phyloP scores from a whole-genome alignment of 2,888 invertebrate genomes.

The Parnassius glacialis region DNA sequence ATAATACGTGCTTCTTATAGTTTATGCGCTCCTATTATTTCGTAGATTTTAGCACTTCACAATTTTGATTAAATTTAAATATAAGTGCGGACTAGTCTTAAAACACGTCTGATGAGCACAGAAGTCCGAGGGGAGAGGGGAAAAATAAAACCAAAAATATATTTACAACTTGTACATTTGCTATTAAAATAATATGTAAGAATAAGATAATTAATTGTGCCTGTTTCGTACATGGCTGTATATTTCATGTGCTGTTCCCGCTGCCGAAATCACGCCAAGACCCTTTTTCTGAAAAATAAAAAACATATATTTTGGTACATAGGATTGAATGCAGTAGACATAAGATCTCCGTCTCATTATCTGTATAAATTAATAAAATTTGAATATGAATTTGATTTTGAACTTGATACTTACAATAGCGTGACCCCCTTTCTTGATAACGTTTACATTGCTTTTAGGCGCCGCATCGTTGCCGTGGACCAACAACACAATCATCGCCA shows the following conservation, averaged over 20 bases:
- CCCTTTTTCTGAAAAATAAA: slow-evolving; percentile 33
- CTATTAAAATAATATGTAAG: background rate
- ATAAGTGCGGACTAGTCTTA: too few species aligned
- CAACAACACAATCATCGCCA: slow-evolving; percentile 38
- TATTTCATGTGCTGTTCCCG: slow-evolving; percentile 34
- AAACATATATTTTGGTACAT: background rate
- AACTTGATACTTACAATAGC: slow-evolving; percentile 33
- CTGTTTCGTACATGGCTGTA: slow-evolving; percentile 29
- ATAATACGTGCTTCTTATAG: too few species aligned
- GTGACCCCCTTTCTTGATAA: slow-evolving; percentile 40
- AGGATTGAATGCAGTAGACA: background rate
- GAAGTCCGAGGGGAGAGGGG: too few species aligned
- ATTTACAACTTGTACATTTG: too few species aligned
- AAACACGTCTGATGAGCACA: too few species aligned
- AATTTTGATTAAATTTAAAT: too few species aligned
- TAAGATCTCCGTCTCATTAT: background rate
- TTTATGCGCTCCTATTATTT: too few species aligned
- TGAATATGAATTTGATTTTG: too few species aligned
- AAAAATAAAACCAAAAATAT: too few species aligned
- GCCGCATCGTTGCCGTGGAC: slow-evolving; percentile 35
- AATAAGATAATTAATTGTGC: background rate
- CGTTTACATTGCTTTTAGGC: slow-evolving; percentile 38
- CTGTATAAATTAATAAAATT: background rate
- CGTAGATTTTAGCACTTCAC: too few species aligned
- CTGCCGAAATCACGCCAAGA: slow-evolving; percentile 29